Evolutionary conservation across 2,113 vertebrate species (phyloP).

Genomic region (Entosphenus tridentatus): DNA sequence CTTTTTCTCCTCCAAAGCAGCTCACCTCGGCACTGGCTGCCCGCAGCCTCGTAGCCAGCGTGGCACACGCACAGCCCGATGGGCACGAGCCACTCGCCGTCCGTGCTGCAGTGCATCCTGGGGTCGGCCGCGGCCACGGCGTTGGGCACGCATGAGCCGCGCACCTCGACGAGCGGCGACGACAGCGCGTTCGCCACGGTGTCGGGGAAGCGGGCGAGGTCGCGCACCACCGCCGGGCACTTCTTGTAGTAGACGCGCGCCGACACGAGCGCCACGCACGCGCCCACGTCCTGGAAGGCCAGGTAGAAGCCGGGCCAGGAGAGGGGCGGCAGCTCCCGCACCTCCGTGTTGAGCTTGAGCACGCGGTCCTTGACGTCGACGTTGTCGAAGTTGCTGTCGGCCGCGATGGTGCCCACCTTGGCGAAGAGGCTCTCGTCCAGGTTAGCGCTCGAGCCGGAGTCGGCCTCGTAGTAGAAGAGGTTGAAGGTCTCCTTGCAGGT

Average conservation of each 20-base stretch:
- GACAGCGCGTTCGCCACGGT: constrained; percentile 43
- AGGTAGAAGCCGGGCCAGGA: constrained; percentile 45
- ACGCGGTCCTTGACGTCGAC: constrained; percentile 44
- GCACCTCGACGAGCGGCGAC: constrained; percentile 36
- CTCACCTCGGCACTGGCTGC: constrained; percentile 47
- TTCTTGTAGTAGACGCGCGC: constrained; percentile 46
- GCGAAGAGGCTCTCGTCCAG: constrained; percentile 43
- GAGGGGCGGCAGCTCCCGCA: constrained; percentile 38
- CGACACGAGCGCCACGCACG: constrained; percentile 43
- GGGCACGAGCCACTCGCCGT: constrained; percentile 74
- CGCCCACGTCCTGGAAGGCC: constrained; percentile 45
- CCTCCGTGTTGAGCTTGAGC: constrained; percentile 47
- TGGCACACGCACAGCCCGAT: constrained; percentile 60
- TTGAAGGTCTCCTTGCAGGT: constrained; percentile 57
- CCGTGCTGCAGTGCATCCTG: constrained; percentile 48
- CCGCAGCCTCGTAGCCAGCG: constrained; percentile 33
- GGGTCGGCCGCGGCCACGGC: constrained; percentile 30
- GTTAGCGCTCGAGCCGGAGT: constrained; percentile 36
- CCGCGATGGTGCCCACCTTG: constrained; percentile 47
- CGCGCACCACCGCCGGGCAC: constrained; percentile 34
- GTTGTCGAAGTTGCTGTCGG: constrained; percentile 47
- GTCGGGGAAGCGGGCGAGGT: constrained; percentile 39
- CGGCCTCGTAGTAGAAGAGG: constrained; percentile 47
- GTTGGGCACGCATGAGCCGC: constrained; percentile 33
- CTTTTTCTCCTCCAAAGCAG: neutral